Percentiles rank a stretch among this genome's conserved stretches.
Evolutionary conservation across 2,888 invertebrate species (phyloP).

Genomic region (Caenorhabditis panamensis): DNA sequence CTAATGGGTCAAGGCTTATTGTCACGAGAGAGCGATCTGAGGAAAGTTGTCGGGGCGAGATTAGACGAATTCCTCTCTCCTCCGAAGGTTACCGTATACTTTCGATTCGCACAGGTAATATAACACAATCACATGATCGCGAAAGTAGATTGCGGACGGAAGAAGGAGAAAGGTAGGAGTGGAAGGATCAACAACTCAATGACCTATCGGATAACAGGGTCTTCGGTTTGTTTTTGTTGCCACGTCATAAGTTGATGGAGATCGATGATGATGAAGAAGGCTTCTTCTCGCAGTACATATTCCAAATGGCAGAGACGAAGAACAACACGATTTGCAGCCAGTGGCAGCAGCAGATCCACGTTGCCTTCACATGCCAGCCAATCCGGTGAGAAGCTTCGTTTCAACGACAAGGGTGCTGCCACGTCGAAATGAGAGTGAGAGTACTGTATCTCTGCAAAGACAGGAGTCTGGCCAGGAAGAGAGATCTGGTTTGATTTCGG

Average conservation of each 20-base stretch:
- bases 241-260: slow-evolving; percentile 2
- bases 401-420: slow-evolving; percentile 9
- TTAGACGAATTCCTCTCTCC: slow-evolving; percentile 2
- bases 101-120: slow-evolving; percentile 25
- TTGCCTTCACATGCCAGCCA: slow-evolving; percentile 24
- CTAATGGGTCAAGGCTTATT: slow-evolving; percentile 27
- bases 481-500: slow-evolving; percentile 9
- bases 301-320: neutral
- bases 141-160: slow-evolving; percentile 29
- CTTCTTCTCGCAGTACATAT: slow-evolving; percentile 9
- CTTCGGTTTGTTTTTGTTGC: too few species aligned
- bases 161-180: neutral
- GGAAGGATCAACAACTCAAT: neutral
- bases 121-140: slow-evolving; percentile 35
- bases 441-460: slow-evolving; percentile 22
- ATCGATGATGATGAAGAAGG: neutral
- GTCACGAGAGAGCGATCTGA: slow-evolving; percentile 2
- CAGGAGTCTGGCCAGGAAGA: slow-evolving; percentile 1
- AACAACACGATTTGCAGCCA: slow-evolving; percentile 12
- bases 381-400: slow-evolving; percentile 8
- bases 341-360: slow-evolving; percentile 1
- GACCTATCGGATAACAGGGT: neutral
- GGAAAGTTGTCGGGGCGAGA: neutral
- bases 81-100: slow-evolving; percentile 34
- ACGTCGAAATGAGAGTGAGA: slow-evolving; percentile 36